These are phyloP conservation scores for Panthera tigris DNA, from an alignment of 2,113 vertebrate genomes.

Conservation along the genomic window DNA sequence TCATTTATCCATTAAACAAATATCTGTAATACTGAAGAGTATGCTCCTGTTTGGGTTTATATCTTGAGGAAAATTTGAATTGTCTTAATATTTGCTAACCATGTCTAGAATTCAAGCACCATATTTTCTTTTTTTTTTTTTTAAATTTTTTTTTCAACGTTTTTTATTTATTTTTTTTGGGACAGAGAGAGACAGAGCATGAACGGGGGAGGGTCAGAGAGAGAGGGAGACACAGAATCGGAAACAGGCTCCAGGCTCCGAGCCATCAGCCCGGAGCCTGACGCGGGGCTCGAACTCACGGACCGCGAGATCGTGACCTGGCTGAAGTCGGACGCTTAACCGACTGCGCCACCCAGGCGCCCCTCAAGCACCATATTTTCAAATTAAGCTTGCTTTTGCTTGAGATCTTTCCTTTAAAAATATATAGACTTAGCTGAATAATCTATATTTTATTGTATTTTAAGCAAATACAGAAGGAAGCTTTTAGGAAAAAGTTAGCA, in stretches of 20 bases:
- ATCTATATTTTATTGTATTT: not conserved
- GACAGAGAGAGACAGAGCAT: too few relatives aligned
- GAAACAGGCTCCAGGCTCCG: too few relatives aligned
- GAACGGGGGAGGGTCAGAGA: too few relatives aligned
- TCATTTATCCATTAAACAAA: not conserved
- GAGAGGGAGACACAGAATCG: too few relatives aligned
- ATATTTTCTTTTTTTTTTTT: too few relatives aligned
- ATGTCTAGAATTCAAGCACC: not conserved
- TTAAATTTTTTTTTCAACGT: too few relatives aligned
- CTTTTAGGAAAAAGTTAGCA: not conserved
- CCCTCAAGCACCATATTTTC: not conserved
- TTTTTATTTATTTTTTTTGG: too few relatives aligned
- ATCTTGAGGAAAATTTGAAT: slow-evolving; percentile 17
- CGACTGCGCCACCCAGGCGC: too few relatives aligned
- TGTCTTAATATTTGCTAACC: slow-evolving; percentile 20
- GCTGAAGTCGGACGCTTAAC: too few relatives aligned
- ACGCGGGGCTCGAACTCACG: too few relatives aligned
- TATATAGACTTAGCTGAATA: not conserved
- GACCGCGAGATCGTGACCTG: too few relatives aligned
- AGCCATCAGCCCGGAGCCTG: too few relatives aligned
- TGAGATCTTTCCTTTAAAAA: not conserved
- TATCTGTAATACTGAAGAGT: not conserved
- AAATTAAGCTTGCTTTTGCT: not conserved
- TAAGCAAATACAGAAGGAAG: not conserved
- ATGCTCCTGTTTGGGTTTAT: not conserved